phyloP scores from a whole-genome alignment of 2,113 vertebrate species.

The Amazona guildingii region DNA sequence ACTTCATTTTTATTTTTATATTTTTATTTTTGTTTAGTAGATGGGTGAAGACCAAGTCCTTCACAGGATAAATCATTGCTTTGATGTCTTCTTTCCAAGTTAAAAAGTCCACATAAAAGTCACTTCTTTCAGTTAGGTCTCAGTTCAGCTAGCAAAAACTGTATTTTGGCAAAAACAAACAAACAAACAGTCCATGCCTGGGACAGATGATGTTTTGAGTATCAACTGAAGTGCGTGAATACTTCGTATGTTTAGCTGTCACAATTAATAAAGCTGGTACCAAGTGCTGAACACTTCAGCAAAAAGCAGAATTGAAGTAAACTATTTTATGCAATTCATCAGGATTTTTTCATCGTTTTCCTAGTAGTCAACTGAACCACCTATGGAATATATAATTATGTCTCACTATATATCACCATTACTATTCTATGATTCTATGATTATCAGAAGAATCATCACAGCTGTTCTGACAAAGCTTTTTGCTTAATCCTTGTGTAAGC shows the following conservation, averaged over 20 bases:
- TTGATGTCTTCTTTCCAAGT: background rate
- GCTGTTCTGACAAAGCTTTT: background rate
- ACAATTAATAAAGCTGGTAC: background rate
- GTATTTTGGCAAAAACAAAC: background rate
- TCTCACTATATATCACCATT: background rate
- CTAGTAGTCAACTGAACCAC: background rate
- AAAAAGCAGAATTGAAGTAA: background rate
- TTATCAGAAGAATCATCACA: background rate
- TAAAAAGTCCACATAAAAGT: background rate
- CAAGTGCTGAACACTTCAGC: background rate
- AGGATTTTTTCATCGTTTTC: background rate
- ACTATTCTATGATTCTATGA: background rate
- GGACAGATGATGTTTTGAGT: background rate
- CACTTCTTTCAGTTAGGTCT: background rate
- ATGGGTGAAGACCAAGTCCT: background rate
- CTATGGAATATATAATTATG: background rate
- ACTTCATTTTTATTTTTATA: background rate
- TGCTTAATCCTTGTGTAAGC: background rate
- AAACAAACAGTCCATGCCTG: background rate
- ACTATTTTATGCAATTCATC: background rate
- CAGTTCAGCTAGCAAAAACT: background rate
- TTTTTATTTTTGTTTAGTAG: background rate
- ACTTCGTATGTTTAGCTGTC: background rate
- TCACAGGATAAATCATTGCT: background rate
- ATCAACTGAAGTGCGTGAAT: background rate